Base-by-base conservation (phyloP, 2,113 vertebrate genomes). In the Halichoeres trimaculatus region DNA sequence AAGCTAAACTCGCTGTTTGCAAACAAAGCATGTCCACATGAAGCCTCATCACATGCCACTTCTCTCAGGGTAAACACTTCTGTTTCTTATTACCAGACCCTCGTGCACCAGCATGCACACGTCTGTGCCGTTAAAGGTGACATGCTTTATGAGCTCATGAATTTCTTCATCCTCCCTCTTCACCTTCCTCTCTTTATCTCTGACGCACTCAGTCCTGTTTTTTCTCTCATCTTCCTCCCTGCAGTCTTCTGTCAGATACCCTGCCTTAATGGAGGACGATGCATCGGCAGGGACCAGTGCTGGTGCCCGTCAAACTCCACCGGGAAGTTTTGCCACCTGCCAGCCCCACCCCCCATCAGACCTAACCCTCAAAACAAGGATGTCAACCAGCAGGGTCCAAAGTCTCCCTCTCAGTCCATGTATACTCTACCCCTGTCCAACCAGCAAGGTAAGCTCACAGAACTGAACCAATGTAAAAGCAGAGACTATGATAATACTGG, bases 221-320 rank as follows among this genome's bases (percentile, higher is more conserved):
- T 30, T 47, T 73, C 41, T 41, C 34, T 56, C 9, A 30, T 53
- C 35, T 36, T 55, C n/a, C 24, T 22, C 45, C 24, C 30, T 80
- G 11, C 86, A 95, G 94, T 92, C 76, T 95, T 95, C 84, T 95
- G 94, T 87, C 94, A 94, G 88, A 93, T 95, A 35, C 92, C 93
- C 8, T 95, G 94, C 78, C 88, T 90, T 30, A 95, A 87, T 17
- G 94, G 94, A 45, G 94, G 94, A 36, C 84, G 88, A 9, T 95
- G 94, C 84, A 91, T 94, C 8, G 94, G 94, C 52, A 89, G 94
- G 67, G 90, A 95, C 74, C 55, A 85, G 52, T 95, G 94, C 79
- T 93, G 91, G 93, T 95, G 94, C 81, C 94, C 94, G 0, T 92
- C 93, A n/a, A 95, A 95, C 80, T 93, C 94, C 11, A 95, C 94